Evolutionary conservation across 2,888 invertebrate genomes (phyloP).

Genomic region (Plagodis dolabraria): DNA sequence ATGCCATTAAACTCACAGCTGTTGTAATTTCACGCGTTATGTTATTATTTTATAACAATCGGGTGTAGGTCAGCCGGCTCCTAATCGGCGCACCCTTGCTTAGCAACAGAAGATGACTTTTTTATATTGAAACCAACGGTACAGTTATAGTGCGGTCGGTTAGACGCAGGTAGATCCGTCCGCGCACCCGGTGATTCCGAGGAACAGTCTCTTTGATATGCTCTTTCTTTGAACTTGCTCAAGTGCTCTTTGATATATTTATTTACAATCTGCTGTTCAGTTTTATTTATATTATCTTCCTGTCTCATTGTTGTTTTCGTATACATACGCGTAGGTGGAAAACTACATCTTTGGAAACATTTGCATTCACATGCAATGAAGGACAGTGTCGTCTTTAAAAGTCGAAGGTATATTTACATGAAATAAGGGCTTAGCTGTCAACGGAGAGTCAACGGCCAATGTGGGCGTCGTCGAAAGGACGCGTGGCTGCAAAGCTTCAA

Average conservation of each 20-base stretch:
- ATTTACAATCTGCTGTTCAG: constrained; percentile 18
- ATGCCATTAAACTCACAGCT: constrained; percentile 57
- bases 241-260: constrained; percentile 32
- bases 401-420: constrained; percentile 22
- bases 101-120: constrained; percentile 48
- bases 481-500: constrained; percentile 48
- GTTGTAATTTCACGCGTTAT: constrained; percentile 60
- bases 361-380: constrained; percentile 24
- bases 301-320: constrained; percentile 7
- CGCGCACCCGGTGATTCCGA: constrained; percentile 45
- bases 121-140: constrained; percentile 62
- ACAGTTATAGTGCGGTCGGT: constrained; percentile 46
- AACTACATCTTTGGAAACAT: constrained; percentile 16
- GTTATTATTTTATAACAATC: constrained; percentile 44
- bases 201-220: constrained; percentile 54
- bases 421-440: constrained; percentile 24
- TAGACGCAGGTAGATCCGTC: constrained; percentile 64
- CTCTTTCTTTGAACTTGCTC: constrained; percentile 53
- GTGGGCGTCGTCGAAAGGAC: constrained; percentile 45
- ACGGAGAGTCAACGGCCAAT: constrained; percentile 33
- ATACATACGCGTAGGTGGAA: constrained; percentile 31
- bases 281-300: constrained; percentile 30
- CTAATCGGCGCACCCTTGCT: constrained; percentile 62
- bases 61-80: constrained; percentile 50
- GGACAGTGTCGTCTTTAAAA: constrained; percentile 26